Conservation (phyloP, 2,797 vertebrate genomes). For the Columba guinea region DNA sequence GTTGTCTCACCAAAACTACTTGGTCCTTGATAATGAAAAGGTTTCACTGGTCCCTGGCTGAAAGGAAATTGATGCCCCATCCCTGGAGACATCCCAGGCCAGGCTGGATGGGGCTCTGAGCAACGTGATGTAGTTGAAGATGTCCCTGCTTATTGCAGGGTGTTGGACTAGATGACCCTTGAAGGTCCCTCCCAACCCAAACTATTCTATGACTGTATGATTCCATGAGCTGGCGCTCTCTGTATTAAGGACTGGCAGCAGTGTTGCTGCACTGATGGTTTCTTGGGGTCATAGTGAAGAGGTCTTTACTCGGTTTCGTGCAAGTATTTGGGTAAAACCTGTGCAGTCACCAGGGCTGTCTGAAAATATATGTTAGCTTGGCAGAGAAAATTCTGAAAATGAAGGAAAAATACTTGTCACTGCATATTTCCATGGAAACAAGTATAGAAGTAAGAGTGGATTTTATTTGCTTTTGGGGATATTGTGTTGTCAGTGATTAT, state of each 20-base stretch:
- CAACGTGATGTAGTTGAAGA: too few species aligned
- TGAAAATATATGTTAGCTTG: not conserved
- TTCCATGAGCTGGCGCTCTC: not conserved
- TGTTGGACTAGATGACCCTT: too few species aligned
- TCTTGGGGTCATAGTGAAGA: not conserved
- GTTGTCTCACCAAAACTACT: not conserved
- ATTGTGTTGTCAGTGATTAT: not conserved
- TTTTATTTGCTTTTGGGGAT: not conserved
- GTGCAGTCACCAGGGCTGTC: not conserved
- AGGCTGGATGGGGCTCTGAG: too few species aligned
- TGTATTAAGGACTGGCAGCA: not conserved
- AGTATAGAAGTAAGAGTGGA: not conserved
- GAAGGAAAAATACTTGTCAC: not conserved
- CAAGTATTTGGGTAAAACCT: not conserved
- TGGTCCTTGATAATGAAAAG: not conserved
- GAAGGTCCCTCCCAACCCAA: too few species aligned
- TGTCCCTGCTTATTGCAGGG: too few species aligned
- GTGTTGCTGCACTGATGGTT: not conserved
- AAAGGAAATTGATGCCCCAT: too few species aligned
- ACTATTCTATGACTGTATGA: too few species aligned
- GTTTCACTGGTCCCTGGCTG: not conserved
- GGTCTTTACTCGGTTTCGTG: not conserved
- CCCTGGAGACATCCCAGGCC: too few species aligned
- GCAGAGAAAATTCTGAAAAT: not conserved
- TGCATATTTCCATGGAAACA: slow-evolving; percentile 20